Percentiles rank a stretch among this genome's conserved stretches.
Evolutionary conservation across 2,888 invertebrate genomes (phyloP).

Genomic region (Amphimallon solstitiale): DNA sequence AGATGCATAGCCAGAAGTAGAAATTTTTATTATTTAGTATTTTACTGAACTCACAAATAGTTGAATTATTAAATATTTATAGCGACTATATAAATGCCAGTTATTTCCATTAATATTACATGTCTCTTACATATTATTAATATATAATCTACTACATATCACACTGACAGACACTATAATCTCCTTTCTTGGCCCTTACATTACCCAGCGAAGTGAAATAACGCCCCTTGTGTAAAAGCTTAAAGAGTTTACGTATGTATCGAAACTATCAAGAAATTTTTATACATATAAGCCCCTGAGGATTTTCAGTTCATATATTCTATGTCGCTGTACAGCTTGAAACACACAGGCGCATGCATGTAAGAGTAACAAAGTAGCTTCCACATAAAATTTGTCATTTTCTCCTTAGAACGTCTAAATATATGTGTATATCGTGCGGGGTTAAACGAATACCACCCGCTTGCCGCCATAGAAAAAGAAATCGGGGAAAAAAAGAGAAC

Average conservation of each 20-base stretch:
- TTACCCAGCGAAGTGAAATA: background rate
- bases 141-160: too few species aligned
- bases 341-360: background rate
- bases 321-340: background rate
- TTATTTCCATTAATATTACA: too few species aligned
- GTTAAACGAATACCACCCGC: slow-evolving; percentile 4
- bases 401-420: background rate
- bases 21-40: too few species aligned
- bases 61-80: too few species aligned
- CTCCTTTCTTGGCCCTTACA: too few species aligned
- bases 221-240: background rate
- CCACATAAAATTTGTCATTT: slow-evolving; percentile 15
- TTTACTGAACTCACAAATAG: too few species aligned
- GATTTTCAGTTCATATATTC: slow-evolving; percentile 8
- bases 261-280: slow-evolving; percentile 4
- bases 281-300: background rate
- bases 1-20: too few species aligned
- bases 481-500: background rate
- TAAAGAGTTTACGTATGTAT: slow-evolving; percentile 7
- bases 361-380: background rate
- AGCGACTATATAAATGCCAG: too few species aligned
- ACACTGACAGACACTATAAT: too few species aligned
- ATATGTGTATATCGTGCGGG: background rate
- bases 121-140: too few species aligned
- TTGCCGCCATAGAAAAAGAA: background rate